Evolutionary conservation across 2,113 vertebrate species (phyloP).

Genomic region (Lampris incognitus): DNA sequence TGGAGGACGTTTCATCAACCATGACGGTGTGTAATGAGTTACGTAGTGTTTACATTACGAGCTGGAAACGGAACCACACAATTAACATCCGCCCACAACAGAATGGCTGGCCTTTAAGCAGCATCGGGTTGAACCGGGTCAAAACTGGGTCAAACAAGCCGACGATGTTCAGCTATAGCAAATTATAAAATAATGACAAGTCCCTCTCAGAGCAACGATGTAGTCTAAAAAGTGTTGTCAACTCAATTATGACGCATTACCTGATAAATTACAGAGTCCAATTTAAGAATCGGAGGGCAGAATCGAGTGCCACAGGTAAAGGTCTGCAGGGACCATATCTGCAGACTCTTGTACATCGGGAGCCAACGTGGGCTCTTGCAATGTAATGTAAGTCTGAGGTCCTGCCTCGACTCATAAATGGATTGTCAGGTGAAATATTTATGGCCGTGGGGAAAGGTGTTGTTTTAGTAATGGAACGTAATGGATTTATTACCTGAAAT

Average conservation of each 20-base stretch:
- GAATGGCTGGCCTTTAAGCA: too few relatives aligned
- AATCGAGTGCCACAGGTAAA: conserved; percentile 13
- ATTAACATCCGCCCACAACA: too few relatives aligned
- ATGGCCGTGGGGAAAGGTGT: conserved; percentile 56
- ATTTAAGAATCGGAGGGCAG: conserved; percentile 24
- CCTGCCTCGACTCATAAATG: conserved; percentile 62
- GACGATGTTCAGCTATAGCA: background rate
- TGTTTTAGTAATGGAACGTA: conserved; percentile 67
- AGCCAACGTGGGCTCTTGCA: conserved; percentile 43
- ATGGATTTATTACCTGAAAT: conserved; percentile 65
- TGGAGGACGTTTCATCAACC: too few relatives aligned
- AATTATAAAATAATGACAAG: conserved; percentile 7
- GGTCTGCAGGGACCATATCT: conserved; percentile 20
- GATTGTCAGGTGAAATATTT: conserved; percentile 70
- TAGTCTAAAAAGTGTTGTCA: conserved; percentile 35
- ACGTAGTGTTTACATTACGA: too few relatives aligned
- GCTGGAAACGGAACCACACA: too few relatives aligned
- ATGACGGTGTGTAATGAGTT: too few relatives aligned
- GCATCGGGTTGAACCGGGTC: too few relatives aligned
- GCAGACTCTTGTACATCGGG: conserved; percentile 37
- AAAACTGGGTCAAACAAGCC: background rate
- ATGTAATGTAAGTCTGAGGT: conserved; percentile 45
- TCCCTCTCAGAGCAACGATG: background rate
- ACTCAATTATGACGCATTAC: conserved; percentile 28
- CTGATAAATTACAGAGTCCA: conserved; percentile 52